A percentile compares a stretch with the other conserved stretches of the same genome.
phyloP scores from a whole-genome alignment of 2,888 invertebrate genomes.

The Drosophila gaucha region DNA sequence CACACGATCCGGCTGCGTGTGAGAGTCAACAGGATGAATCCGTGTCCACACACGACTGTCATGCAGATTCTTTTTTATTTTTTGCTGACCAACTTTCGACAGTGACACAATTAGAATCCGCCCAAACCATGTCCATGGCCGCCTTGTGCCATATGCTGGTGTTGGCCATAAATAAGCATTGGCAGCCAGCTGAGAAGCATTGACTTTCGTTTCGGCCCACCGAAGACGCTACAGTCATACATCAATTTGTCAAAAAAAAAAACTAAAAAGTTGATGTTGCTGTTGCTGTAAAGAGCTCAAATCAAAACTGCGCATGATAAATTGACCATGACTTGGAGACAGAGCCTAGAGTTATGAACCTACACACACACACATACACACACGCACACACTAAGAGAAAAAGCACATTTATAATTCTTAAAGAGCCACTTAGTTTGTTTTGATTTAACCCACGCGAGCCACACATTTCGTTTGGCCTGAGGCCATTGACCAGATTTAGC shows the following conservation, averaged over 20 bases:
- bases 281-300: constrained; percentile 25
- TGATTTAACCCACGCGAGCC: constrained; percentile 73
- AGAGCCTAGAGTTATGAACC: constrained; percentile 32
- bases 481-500: constrained; percentile 70
- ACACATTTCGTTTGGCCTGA: constrained; percentile 31
- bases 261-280: background rate
- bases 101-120: constrained; percentile 71
- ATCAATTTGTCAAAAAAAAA: constrained; percentile 67
- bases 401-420: constrained; percentile 66
- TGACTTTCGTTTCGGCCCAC: constrained; percentile 63
- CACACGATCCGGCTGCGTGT: constrained; percentile 54
- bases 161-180: constrained; percentile 59
- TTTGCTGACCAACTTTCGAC: constrained; percentile 63
- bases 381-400: constrained; percentile 22
- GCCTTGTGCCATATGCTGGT: constrained; percentile 3
- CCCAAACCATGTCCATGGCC: constrained; percentile 21
- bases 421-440: constrained; percentile 72
- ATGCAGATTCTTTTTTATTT: constrained; percentile 35
- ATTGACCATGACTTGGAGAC: constrained; percentile 68
- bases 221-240: constrained; percentile 49
- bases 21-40: constrained; percentile 49
- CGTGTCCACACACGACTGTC: constrained; percentile 14
- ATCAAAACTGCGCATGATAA: constrained; percentile 68
- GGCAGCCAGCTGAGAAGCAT: constrained; percentile 23
- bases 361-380: constrained; percentile 11